Evolutionary conservation across 2,888 invertebrate species (phyloP).

Genomic region (Pseudoips prasinana): DNA sequence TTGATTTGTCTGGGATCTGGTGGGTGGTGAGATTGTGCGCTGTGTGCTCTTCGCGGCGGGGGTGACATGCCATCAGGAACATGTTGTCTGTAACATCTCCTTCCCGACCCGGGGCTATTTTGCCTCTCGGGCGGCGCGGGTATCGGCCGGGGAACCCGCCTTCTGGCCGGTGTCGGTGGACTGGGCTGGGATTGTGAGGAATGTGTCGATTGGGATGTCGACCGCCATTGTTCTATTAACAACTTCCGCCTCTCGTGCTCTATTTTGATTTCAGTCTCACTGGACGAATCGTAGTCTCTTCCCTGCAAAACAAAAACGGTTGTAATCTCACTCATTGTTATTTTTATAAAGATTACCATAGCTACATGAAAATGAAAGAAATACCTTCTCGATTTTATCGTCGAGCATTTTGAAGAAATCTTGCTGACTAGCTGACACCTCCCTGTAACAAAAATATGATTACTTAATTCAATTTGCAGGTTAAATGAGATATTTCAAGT

Average conservation of each 20-base stretch:
- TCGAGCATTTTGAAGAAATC: conserved; percentile 97
- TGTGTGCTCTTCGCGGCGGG: conserved; percentile 62
- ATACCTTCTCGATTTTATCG: conserved; percentile 94
- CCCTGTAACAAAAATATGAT: conserved; percentile 83
- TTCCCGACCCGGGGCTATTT: conserved; percentile 59
- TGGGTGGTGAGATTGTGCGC: conserved; percentile 62
- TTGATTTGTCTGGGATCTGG: conserved; percentile 60
- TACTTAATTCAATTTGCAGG: no score
- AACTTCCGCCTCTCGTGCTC: conserved; percentile 86
- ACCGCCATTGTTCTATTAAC: conserved; percentile 89
- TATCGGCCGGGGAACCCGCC: conserved; percentile 54
- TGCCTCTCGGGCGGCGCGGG: conserved; percentile 65
- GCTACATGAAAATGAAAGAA: not conserved
- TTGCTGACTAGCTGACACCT: conserved; percentile 93
- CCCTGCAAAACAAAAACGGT: conserved; percentile 76
- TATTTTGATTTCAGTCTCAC: conserved; percentile 87
- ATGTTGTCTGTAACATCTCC: conserved; percentile 61
- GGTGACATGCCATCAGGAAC: conserved; percentile 70
- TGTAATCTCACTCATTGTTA: not conserved
- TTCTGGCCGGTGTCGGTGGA: conserved; percentile 64
- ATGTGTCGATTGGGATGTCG: conserved; percentile 83
- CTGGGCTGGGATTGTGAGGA: conserved; percentile 60
- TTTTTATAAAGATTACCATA: no score
- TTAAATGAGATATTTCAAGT: no score
- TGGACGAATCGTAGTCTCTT: conserved; percentile 90